Evolutionary conservation across 2,888 invertebrate genomes (phyloP), one percentile per base, ranked within the genome.

Genomic region (Drosophila cognata): DNA sequence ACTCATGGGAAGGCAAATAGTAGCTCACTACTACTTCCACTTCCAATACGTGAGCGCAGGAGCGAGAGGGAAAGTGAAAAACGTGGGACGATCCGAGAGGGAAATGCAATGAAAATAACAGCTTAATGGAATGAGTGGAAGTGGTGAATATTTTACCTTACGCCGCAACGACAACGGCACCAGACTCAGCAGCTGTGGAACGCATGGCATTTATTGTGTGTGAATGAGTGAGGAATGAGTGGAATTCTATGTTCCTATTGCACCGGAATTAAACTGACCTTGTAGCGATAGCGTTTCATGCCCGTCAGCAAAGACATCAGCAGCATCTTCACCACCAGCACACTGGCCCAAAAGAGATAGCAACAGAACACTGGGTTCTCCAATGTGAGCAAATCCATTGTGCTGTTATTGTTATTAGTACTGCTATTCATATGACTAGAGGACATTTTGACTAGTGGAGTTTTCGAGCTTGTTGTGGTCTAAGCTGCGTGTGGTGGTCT

Each of bases 311-410:
- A 31, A 1, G 93, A 91, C 94, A 94, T 94, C 2, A 92, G 77
- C 50, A 94, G 77, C 92, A 94, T 93, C 84, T 94, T 94, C 4
- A 91, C 81, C 28, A 93, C 91, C 76, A 94, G 72, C 55, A 94
- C 81, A 1, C 92, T 91, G 43, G 92, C 77, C 92, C 94, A 94
- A 74, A 93, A 93, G 7, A 92, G 81, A 79, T 91, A 94, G 58
- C 91, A 92, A 51, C 91, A 90, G 71, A 94, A 93, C 7, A 93
- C 92, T 3, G 92, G 92, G 87, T 94, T 93, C 16, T 90, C 91
- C 63, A 92, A 68, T 16, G 87, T 91, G 35, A 92, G 82, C 78
- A 91, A 55, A 41, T 75, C 70, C 65, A 68, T 56, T 29, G 53
- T 25, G 4, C 31, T 55, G 25, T 31, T 38, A 38, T 38, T 38